phyloP scores from a whole-genome alignment of 2,888 invertebrate species.

The Sminthurides aquaticus region DNA sequence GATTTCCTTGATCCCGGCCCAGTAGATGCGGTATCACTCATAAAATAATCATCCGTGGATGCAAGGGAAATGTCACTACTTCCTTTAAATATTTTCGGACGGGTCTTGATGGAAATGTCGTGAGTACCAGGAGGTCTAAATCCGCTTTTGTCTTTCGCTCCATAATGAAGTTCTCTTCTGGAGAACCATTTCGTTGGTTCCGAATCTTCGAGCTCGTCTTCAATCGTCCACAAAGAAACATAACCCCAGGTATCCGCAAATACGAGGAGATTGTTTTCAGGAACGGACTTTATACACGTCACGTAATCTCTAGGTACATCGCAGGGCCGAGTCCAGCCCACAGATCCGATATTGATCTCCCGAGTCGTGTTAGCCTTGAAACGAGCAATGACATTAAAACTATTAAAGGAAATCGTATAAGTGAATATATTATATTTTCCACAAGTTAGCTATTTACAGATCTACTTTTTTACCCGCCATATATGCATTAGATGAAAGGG shows the following conservation, averaged over 20 bases:
- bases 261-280: slow-evolving; percentile 20
- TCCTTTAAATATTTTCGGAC: not conserved
- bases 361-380: slow-evolving; percentile 26
- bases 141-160: slow-evolving; percentile 9
- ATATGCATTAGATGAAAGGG: slow-evolving; percentile 26
- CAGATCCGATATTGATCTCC: slow-evolving; percentile 26
- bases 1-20: not conserved
- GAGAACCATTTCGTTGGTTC: slow-evolving; percentile 27
- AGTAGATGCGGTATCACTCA: not conserved
- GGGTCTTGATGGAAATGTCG: not conserved
- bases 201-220: slow-evolving; percentile 16
- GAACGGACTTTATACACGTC: slow-evolving; percentile 21
- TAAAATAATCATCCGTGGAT: not conserved
- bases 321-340: slow-evolving; percentile 28
- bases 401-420: not conserved
- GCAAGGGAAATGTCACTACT: not conserved
- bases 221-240: slow-evolving; percentile 25
- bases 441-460: not conserved
- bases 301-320: slow-evolving; percentile 21
- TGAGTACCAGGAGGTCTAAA: slow-evolving; percentile 15
- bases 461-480: slow-evolving; percentile 15
- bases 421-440: not conserved
- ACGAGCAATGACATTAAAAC: not conserved
- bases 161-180: not conserved
- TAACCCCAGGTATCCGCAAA: slow-evolving; percentile 26